Base-by-base conservation (phyloP, 2,797 vertebrate genomes). In the Emys orbicularis region DNA sequence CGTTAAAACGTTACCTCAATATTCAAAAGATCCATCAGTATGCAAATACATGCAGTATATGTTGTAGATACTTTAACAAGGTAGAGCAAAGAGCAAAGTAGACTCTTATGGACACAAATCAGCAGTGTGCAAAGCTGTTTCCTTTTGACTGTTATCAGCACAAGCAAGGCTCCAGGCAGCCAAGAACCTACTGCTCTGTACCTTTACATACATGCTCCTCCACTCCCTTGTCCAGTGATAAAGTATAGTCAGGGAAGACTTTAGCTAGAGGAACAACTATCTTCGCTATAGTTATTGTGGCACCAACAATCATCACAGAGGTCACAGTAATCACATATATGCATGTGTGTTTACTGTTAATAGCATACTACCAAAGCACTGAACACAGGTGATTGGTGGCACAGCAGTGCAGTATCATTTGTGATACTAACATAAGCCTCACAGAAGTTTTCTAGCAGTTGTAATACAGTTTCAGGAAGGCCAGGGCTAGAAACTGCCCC, bases 331-430 rank as follows among this genome's bases (percentile, higher is more conserved):
- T 76, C 54, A 27, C 29, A 23, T 9, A 10, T 56, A 12, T 3
- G 31, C 2, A 13, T 61, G 41, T 4, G 1, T 18, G 0, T 23
- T 19, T 61, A 74, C 16, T 0, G 0, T 52, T 84, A 37, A 79
- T 5, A 44, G 12, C 29, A 77, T 44, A n/a, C 44, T 44, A 57
- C 81, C 79, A 47, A 53, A 56, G 54, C n/a, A 74, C 0, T 27
- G 57, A 72, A 79, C 49, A 21, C 5, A 41, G 52, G 21, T 61
- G 59, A 61, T 34, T n/a, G 16, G 15, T 65, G 61, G 34, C 19
- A 21, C 12, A 56, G 52, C 8, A 21, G 15, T 52, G 52, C 8
- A 16, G 12, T n/a, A 61, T 8, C 12, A 84, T 56, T 49, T 83
- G 27, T 15, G 21, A 61, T 34, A 89, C 27, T 34, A 83, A 56